phyloP scores from a whole-genome alignment of 2,888 invertebrate species.

The Rhagonycha lutea region DNA sequence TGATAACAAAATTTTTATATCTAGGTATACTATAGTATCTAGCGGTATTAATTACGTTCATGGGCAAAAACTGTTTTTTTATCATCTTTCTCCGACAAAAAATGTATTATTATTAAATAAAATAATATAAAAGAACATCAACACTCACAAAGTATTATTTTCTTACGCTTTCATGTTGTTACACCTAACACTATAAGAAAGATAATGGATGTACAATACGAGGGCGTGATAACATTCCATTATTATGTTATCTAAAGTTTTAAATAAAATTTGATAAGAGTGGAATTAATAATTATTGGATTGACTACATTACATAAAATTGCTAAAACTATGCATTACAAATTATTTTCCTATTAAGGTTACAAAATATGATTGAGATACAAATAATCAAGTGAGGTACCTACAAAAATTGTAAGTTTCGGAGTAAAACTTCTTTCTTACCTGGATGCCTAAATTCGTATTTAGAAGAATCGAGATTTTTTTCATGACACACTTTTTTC shows the following conservation, averaged over 20 bases:
- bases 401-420: background rate
- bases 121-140: background rate
- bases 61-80: background rate
- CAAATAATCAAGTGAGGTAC: too few species aligned
- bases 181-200: background rate
- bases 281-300: background rate
- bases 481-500: slow-evolving; percentile 74
- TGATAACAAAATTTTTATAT: background rate
- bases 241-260: background rate
- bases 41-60: background rate
- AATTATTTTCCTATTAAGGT: background rate
- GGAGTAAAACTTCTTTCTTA: slow-evolving; percentile 42
- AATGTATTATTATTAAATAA: background rate
- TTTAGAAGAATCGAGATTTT: slow-evolving; percentile 71
- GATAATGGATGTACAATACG: background rate
- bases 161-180: background rate
- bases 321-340: background rate
- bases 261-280: background rate
- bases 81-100: background rate
- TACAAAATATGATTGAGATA: background rate
- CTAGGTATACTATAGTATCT: background rate
- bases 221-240: background rate
- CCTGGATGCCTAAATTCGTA: slow-evolving; percentile 81
- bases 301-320: background rate
- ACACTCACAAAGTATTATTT: background rate